A percentile compares a stretch with the other conserved stretches of the same genome.
Evolutionary conservation across 2,888 invertebrate genomes (phyloP).

Genomic region (Ectemnius continuus): DNA sequence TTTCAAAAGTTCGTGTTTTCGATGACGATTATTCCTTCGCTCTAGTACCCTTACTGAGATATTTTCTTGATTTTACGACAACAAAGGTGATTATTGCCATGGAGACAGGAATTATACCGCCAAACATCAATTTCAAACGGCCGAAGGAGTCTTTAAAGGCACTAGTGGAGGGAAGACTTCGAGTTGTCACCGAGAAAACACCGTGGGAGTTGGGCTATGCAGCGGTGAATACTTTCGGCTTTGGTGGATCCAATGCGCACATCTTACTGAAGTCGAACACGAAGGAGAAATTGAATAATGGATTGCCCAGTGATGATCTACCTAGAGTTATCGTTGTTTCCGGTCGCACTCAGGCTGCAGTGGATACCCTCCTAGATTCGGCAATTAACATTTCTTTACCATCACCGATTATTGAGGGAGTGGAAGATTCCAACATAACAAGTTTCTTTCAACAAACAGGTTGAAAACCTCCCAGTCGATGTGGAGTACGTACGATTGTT

Average conservation of each 20-base stretch:
- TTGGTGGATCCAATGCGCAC: slow-evolving; percentile 93
- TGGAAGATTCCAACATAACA: too few relatives aligned
- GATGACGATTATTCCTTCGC: neutral
- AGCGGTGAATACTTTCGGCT: slow-evolving; percentile 95
- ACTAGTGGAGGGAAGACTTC: slow-evolving; percentile 82
- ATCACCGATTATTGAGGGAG: neutral
- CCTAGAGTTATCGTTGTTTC: slow-evolving; percentile 87
- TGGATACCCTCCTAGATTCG: slow-evolving; percentile 81
- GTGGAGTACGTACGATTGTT: slow-evolving; percentile 82
- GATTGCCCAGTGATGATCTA: slow-evolving; percentile 82
- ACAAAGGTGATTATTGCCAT: slow-evolving; percentile 86
- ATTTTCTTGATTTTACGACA: neutral
- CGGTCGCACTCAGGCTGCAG: slow-evolving; percentile 89
- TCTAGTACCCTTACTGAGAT: too few relatives aligned
- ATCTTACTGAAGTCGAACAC: slow-evolving; percentile 82
- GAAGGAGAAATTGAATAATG: slow-evolving; percentile 82
- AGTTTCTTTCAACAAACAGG: slow-evolving; percentile 51
- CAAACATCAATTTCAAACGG: slow-evolving; percentile 88
- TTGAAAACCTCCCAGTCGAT: slow-evolving; percentile 81
- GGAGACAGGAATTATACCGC: slow-evolving; percentile 88
- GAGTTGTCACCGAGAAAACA: slow-evolving; percentile 86
- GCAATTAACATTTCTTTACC: neutral
- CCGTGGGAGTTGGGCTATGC: slow-evolving; percentile 84
- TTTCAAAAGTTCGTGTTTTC: slow-evolving; percentile 83
- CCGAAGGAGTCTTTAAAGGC: slow-evolving; percentile 83